Conservation (phyloP, 1,140 invertebrate species). For the Mya arenaria region DNA sequence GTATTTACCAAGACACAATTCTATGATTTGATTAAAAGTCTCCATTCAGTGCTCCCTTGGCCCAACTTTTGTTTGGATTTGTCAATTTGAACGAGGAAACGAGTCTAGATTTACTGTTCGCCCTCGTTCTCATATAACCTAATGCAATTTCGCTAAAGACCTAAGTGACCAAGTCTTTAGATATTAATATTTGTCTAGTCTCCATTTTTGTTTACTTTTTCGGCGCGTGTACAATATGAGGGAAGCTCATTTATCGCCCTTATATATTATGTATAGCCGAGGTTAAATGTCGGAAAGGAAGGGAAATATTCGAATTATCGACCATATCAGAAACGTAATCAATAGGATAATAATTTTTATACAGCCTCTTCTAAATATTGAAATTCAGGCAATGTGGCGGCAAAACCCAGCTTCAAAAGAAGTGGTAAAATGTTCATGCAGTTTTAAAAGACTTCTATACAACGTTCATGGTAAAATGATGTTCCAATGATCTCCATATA, state of each 20-base stretch:
- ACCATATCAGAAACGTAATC: slow-evolving; percentile 35
- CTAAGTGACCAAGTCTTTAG: slow-evolving; percentile 50
- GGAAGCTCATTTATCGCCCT: slow-evolving; percentile 45
- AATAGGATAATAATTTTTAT: slow-evolving; percentile 24
- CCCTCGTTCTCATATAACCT: slow-evolving; percentile 47
- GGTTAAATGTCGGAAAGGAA: slow-evolving; percentile 47
- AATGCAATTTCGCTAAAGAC: slow-evolving; percentile 51
- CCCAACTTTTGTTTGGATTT: slow-evolving; percentile 46
- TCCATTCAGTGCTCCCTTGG: slow-evolving; percentile 42
- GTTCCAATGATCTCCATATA: too few species aligned
- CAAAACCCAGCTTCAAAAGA: neutral
- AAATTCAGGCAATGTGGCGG: slow-evolving; percentile 28
- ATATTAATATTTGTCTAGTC: slow-evolving; percentile 60
- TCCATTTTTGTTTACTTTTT: slow-evolving; percentile 53
- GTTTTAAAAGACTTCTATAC: slow-evolving; percentile 49
- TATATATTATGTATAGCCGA: slow-evolving; percentile 35
- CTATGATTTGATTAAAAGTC: slow-evolving; percentile 47
- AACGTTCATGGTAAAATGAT: too few species aligned
- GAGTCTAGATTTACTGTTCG: slow-evolving; percentile 52
- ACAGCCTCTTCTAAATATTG: slow-evolving; percentile 24
- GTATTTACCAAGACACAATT: slow-evolving; percentile 39
- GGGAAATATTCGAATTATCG: slow-evolving; percentile 39
- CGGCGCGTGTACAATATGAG: slow-evolving; percentile 53
- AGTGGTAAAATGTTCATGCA: slow-evolving; percentile 28
- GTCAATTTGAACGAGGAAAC: slow-evolving; percentile 45